Evolutionary conservation across 2,888 invertebrate species (phyloP), one percentile per base, ranked within the genome.

Genomic region (Leptinotarsa tumamoca): DNA sequence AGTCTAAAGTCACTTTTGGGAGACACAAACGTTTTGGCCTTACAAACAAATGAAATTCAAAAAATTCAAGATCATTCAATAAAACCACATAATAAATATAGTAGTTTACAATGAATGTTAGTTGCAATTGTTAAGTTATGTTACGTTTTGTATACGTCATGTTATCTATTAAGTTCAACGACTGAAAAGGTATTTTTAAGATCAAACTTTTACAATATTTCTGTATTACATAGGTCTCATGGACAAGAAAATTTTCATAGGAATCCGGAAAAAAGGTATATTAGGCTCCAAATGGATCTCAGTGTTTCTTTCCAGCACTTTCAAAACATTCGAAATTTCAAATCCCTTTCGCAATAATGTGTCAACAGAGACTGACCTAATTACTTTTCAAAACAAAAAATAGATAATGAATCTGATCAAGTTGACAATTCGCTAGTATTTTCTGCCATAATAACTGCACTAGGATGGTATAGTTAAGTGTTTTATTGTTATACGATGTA

Each of bases 1-100:
- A 76, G 75, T 79, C 79, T 78, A 83, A 83, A 85, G 87, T 87
- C 87, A 87, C 87, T 87, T 87, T 87, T 87, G 87, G 87, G 87
- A 87, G 86, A 86, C 81, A 84, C 82, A 84, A 81, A 86, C 78
- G 7, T 86, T 86, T 86, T 81, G 86, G 86, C 82, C 84, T 74
- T 82, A 78, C 84, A 82, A 79, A 81, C 75, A 82, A 78, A 81
- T 78, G 52, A 74, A 80, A 81, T 81, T 79, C 78, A 80, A 81
- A 81, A 84, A 85, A 82, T 82, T 78, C 78, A 75, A 77, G 76
- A 73, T 77, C 76, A 71, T 79, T 79, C 77, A 79, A 82, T 84
- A 86, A 86, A 87, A 86, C 86, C 86, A 86, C 85, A 85, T 80
- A 81, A 81, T 82, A 82, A 80, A 78, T 78, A 81, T 78, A 75